phyloP scores from a whole-genome alignment of 2,888 invertebrate genomes.

The Brachypalpus laphriformis region DNA sequence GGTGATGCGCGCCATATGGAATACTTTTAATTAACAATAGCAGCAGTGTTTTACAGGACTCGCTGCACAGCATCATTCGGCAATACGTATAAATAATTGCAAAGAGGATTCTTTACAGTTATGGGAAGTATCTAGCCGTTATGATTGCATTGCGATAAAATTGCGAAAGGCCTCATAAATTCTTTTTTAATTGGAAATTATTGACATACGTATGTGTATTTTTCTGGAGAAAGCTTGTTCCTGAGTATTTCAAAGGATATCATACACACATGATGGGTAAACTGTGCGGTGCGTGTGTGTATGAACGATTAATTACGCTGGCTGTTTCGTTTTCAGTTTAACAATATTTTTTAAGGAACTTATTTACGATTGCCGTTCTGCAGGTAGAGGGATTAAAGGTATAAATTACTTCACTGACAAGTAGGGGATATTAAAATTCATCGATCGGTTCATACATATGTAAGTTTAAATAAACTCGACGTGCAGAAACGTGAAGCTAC shows the following conservation, averaged over 20 bases:
- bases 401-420: conserved; percentile 35
- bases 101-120: background rate
- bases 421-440: conserved; percentile 22
- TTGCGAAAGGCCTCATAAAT: conserved; percentile 16
- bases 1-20: conserved; percentile 10
- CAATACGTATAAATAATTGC: conserved; percentile 14
- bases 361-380: conserved; percentile 10
- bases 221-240: background rate
- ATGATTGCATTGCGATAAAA: conserved; percentile 44
- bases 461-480: too few relatives aligned
- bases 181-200: conserved; percentile 50
- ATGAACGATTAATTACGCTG: conserved; percentile 10
- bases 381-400: conserved; percentile 15
- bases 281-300: background rate
- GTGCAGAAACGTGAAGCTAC: too few relatives aligned
- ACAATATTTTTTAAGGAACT: background rate
- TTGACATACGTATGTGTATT: conserved; percentile 22
- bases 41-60: background rate
- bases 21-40: conserved; percentile 33
- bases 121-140: conserved; percentile 7
- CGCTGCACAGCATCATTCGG: background rate
- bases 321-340: conserved; percentile 7
- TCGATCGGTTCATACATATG: conserved; percentile 5
- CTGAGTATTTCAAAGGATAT: background rate
- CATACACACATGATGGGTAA: too few relatives aligned